A percentile compares a stretch with the other conserved stretches of the same genome.
Conservation (phyloP, 2,113 vertebrate species). For the Sceloporus tristichus region DNA sequence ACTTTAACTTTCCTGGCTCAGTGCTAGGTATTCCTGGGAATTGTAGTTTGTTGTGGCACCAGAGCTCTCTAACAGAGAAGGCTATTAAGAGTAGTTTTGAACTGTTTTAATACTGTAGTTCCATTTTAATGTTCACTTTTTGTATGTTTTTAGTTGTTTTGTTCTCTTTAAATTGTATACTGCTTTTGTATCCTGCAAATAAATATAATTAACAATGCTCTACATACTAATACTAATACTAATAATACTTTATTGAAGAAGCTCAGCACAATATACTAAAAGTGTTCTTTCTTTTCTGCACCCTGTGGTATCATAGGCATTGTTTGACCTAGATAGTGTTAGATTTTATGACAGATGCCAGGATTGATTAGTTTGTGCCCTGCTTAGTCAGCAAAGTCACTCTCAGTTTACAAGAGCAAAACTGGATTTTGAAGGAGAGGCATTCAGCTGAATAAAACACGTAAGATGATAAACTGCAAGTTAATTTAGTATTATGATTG, state of each 20-base stretch:
- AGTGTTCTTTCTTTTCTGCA: not conserved
- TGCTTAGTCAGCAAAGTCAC: not conserved
- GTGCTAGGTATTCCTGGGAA: no score
- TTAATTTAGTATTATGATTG: not conserved
- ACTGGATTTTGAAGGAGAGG: not conserved
- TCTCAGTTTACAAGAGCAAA: not conserved
- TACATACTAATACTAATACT: no score
- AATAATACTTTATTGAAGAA: not conserved
- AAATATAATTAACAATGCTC: no score
- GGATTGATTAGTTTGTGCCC: not conserved
- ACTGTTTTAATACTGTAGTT: no score
- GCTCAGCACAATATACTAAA: not conserved
- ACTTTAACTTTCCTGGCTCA: no score
- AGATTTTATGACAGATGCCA: constrained; percentile 12
- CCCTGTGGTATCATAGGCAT: not conserved
- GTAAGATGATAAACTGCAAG: not conserved
- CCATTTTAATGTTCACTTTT: no score
- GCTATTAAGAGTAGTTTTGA: no score
- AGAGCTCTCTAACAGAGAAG: no score
- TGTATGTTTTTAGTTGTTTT: no score
- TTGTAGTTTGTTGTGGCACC: no score
- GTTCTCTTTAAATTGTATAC: no score
- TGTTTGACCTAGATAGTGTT: constrained; percentile 2
- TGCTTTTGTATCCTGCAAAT: no score
- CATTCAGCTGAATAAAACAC: not conserved